These are phyloP conservation scores for Anthophora plumipes DNA, from an alignment of 2,888 invertebrate species.

Conservation along the genomic window DNA sequence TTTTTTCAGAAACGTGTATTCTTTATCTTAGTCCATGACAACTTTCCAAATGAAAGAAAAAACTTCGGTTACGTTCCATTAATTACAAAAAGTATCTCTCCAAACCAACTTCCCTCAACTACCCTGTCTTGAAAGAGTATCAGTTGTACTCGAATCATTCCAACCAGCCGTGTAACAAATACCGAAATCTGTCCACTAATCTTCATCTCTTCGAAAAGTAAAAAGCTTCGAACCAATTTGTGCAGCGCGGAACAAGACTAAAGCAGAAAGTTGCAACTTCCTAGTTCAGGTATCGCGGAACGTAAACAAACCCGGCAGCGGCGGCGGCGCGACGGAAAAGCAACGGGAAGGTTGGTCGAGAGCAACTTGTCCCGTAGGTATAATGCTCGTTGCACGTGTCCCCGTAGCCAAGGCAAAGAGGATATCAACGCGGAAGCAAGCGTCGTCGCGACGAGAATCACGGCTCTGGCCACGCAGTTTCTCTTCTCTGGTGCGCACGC, in stretches of 20 bases:
- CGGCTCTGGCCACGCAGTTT: constrained; percentile 64
- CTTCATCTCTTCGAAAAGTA: background rate
- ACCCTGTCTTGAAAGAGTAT: too few species aligned
- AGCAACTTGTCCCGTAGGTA: constrained; percentile 60
- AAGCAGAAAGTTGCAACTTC: background rate
- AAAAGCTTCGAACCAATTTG: background rate
- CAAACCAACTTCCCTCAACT: too few species aligned
- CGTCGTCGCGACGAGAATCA: constrained; percentile 66
- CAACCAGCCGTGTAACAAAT: too few species aligned
- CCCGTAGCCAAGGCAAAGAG: constrained; percentile 54
- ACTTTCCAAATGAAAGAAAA: too few species aligned
- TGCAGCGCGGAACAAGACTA: background rate
- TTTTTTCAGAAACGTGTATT: too few species aligned
- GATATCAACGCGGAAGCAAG: constrained; percentile 72
- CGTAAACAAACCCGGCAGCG: constrained; percentile 41
- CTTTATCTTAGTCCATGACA: too few species aligned
- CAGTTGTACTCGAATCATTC: too few species aligned
- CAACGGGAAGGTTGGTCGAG: constrained; percentile 53
- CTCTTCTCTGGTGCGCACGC: constrained; percentile 46
- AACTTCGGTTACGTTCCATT: too few species aligned
- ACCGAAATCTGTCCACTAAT: too few species aligned
- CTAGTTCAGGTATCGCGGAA: background rate
- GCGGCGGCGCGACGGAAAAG: constrained; percentile 30
- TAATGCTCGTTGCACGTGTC: constrained; percentile 63
- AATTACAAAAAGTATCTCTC: too few species aligned